A percentile compares a stretch with the other conserved stretches of the same genome.
phyloP scores from a whole-genome alignment of 2,797 vertebrate genomes.

The Sebastes baramenuke region DNA sequence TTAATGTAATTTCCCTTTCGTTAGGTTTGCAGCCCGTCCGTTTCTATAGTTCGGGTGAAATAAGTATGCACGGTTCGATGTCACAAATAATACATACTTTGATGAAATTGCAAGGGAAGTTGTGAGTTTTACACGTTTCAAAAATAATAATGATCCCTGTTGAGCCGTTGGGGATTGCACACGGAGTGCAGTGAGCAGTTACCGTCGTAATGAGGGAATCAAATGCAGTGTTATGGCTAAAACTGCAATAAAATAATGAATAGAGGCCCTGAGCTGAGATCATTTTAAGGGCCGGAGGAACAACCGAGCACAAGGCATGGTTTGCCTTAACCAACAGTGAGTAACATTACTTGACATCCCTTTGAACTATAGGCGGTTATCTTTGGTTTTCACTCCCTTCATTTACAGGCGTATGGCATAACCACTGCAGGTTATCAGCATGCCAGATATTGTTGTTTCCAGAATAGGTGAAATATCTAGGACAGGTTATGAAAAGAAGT shows the following conservation, averaged over 20 bases:
- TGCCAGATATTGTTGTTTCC: neutral
- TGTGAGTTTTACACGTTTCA: conserved; percentile 15
- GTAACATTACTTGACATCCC: neutral
- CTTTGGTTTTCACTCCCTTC: neutral
- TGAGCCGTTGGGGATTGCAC: conserved; percentile 16
- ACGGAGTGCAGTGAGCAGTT: conserved; percentile 21
- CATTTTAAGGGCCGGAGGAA: neutral
- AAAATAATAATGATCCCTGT: conserved; percentile 21
- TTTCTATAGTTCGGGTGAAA: conserved; percentile 3
- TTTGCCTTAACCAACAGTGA: neutral
- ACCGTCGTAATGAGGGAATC: conserved; percentile 40
- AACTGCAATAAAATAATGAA: conserved; percentile 26
- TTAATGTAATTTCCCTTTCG: conserved; percentile 10
- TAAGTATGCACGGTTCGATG: neutral
- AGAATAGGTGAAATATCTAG: neutral
- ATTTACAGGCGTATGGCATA: neutral
- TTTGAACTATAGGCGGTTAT: neutral
- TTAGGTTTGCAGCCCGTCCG: neutral
- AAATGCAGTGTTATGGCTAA: neutral
- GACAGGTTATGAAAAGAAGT: neutral
- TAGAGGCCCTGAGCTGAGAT: conserved; percentile 1
- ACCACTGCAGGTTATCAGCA: neutral
- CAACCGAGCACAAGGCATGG: neutral
- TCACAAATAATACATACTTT: neutral
- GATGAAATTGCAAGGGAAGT: neutral